These are phyloP conservation scores for Rhabdomys pumilio DNA, from an alignment of 2,797 vertebrate genomes.

Conservation along the genomic window DNA sequence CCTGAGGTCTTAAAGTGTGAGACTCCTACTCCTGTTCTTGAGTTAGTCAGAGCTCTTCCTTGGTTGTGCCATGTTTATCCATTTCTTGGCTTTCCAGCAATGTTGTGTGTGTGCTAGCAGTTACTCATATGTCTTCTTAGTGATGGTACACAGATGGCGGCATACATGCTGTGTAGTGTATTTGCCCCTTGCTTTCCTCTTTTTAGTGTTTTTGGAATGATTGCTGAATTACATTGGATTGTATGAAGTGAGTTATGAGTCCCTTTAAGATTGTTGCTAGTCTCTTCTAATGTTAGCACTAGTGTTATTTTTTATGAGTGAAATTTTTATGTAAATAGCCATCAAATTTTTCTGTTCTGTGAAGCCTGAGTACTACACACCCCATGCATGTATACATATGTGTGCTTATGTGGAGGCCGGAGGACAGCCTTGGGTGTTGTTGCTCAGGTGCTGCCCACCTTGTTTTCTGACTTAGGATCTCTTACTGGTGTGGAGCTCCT, in stretches of 20 bases:
- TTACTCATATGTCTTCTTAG: not conserved
- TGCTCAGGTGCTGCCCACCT: not conserved
- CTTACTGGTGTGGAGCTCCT: not conserved
- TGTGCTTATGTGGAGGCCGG: not conserved
- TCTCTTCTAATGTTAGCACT: not conserved
- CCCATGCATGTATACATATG: not conserved
- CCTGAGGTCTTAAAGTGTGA: not conserved
- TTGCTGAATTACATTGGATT: not conserved
- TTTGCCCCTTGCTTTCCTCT: not conserved
- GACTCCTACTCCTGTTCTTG: not conserved
- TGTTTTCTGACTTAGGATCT: not conserved
- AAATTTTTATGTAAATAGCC: not conserved
- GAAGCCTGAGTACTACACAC: not conserved
- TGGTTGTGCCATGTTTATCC: not conserved
- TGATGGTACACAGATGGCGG: not conserved
- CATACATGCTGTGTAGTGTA: not conserved
- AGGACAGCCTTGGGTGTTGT: not conserved
- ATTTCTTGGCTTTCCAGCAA: constrained; percentile 34
- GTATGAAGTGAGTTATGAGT: not conserved
- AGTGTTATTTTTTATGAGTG: not conserved
- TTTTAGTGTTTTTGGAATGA: constrained; percentile 25
- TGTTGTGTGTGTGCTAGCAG: constrained; percentile 11
- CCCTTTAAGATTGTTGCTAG: constrained; percentile 15
- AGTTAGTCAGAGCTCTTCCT: not conserved
- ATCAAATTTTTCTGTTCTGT: not conserved